A percentile compares a stretch with the other conserved stretches of the same genome.
Conservation (phyloP, 1,140 invertebrate species). For the Goniozus legneri region DNA sequence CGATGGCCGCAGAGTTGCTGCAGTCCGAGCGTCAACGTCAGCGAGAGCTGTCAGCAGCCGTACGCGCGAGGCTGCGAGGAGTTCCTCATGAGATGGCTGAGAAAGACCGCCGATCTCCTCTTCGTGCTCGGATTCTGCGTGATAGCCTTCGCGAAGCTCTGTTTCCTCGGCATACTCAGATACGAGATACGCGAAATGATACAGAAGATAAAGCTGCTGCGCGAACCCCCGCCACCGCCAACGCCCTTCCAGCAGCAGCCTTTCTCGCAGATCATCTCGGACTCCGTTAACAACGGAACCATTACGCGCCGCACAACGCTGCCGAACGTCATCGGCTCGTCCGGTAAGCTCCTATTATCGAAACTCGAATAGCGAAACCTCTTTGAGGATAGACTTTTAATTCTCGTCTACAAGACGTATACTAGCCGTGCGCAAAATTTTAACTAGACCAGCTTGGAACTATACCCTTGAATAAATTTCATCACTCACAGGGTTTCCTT, state of each 20-base stretch:
- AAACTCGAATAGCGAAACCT: too few relatives aligned
- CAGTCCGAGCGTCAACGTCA: constrained; percentile 33
- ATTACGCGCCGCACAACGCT: constrained; percentile 38
- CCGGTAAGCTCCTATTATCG: too few relatives aligned
- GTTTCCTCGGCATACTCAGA: constrained; percentile 81
- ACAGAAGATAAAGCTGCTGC: constrained; percentile 73
- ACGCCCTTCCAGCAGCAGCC: constrained; percentile 40
- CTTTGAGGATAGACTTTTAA: too few relatives aligned
- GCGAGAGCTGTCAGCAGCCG: constrained; percentile 42
- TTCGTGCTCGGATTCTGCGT: constrained; percentile 87
- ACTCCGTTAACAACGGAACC: constrained; percentile 37
- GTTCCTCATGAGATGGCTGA: constrained; percentile 67
- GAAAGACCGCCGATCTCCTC: constrained; percentile 73
- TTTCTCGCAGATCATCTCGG: constrained; percentile 41
- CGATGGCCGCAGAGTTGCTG: constrained; percentile 59
- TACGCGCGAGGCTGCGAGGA: constrained; percentile 65
- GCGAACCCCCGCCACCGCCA: constrained; percentile 45
- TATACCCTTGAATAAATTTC: too few relatives aligned
- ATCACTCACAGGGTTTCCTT: too few relatives aligned
- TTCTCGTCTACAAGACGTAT: too few relatives aligned
- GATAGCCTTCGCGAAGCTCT: constrained; percentile 84
- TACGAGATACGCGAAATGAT: constrained; percentile 88
- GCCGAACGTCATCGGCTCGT: constrained; percentile 35
- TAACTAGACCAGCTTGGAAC: too few relatives aligned
- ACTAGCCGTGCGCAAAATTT: too few relatives aligned